These are phyloP conservation scores for Pissodes strobi DNA, from an alignment of 1,140 invertebrate genomes.

Conservation along the genomic window DNA sequence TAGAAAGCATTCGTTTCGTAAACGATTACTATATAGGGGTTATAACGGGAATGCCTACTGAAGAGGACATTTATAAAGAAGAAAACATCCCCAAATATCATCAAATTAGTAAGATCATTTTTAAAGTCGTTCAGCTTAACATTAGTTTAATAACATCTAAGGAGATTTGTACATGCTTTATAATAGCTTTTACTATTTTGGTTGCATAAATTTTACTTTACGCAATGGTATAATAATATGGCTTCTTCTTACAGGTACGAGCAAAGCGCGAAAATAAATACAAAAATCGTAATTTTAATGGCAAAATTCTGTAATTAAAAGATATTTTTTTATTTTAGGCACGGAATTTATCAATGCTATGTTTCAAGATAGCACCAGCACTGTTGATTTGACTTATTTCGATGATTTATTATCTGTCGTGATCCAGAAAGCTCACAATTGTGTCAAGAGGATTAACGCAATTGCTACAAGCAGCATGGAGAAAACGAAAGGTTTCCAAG, in stretches of 20 bases:
- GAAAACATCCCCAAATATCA: conserved; percentile 7
- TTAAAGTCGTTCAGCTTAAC: no score
- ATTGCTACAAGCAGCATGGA: not conserved
- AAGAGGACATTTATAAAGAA: conserved; percentile 1
- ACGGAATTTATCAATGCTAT: not conserved
- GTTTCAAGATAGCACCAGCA: not conserved
- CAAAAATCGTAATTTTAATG: no score
- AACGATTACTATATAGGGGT: conserved; percentile 63
- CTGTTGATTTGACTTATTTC: conserved; percentile 15
- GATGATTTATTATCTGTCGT: not conserved
- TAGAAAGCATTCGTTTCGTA: conserved; percentile 60
- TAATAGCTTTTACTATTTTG: no score
- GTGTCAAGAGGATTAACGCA: conserved; percentile 1
- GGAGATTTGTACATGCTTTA: no score
- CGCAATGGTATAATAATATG: no score
- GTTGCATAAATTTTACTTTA: no score
- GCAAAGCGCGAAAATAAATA: no score
- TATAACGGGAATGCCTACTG: conserved; percentile 47
- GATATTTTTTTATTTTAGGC: conserved; percentile 9
- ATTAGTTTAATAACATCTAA: no score
- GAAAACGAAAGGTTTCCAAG: conserved; percentile 15
- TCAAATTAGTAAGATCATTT: conserved; percentile 4
- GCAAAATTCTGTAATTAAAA: no score
- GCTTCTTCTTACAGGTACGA: no score
- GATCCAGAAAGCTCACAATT: not conserved